Conservation (phyloP, 2,888 invertebrate genomes). For the Tanaodytes sp. region DNA sequence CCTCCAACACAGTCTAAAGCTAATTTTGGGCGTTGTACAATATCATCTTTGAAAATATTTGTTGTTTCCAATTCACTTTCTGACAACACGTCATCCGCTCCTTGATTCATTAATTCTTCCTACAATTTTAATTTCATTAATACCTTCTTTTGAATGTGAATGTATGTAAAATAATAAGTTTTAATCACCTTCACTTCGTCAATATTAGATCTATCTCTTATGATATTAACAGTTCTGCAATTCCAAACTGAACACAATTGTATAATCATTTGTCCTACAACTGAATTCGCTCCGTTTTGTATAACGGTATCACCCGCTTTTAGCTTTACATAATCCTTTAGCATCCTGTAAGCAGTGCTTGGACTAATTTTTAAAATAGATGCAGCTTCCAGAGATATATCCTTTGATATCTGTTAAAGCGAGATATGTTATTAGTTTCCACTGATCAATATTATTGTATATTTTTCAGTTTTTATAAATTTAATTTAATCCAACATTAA, state of each 20-base stretch:
- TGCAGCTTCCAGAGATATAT: slow-evolving; percentile 80
- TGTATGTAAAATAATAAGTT: neutral
- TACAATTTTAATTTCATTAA: slow-evolving; percentile 34
- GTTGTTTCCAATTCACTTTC: slow-evolving; percentile 83
- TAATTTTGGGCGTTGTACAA: slow-evolving; percentile 81
- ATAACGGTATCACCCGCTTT: slow-evolving; percentile 87
- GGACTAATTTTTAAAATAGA: slow-evolving; percentile 95
- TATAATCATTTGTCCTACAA: slow-evolving; percentile 93
- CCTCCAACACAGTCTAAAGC: slow-evolving; percentile 97
- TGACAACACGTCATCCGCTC: slow-evolving; percentile 88
- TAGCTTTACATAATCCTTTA: slow-evolving; percentile 86
- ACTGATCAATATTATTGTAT: too few species aligned
- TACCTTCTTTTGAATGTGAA: too few species aligned
- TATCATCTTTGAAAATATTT: slow-evolving; percentile 77
- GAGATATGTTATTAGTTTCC: too few species aligned
- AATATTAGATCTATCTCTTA: slow-evolving; percentile 85
- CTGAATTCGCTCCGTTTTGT: slow-evolving; percentile 97
- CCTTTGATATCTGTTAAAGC: slow-evolving; percentile 76
- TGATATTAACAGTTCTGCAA: slow-evolving; percentile 88
- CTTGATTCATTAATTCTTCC: slow-evolving; percentile 79
- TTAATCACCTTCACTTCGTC: slow-evolving; percentile 75
- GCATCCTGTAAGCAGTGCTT: slow-evolving; percentile 96
- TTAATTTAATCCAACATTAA: too few species aligned
- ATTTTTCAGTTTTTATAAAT: too few species aligned
- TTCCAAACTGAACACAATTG: slow-evolving; percentile 87